phyloP scores from a whole-genome alignment of 2,113 vertebrate species.

The Manacus vitellinus region DNA sequence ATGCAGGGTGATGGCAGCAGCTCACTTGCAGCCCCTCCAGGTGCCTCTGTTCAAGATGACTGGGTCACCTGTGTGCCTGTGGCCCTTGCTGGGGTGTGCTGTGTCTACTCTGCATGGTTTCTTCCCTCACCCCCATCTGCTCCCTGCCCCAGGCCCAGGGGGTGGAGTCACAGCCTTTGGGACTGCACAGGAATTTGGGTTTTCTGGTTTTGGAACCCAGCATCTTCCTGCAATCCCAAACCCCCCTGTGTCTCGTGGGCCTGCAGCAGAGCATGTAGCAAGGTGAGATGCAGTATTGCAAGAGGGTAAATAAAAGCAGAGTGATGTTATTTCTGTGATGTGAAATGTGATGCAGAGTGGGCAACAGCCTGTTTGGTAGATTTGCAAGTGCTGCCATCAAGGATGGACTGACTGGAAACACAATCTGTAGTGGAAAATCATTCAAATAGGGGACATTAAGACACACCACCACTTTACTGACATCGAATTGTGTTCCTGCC shows the following conservation, averaged over 20 bases:
- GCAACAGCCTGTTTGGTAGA: neutral
- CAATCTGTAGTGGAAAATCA: neutral
- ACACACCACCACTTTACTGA: neutral
- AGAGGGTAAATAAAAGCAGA: neutral
- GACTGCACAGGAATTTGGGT: neutral
- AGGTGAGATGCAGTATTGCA: neutral
- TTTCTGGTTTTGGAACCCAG: neutral
- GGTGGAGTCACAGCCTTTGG: neutral
- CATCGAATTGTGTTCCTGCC: neutral
- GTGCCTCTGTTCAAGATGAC: accelerated
- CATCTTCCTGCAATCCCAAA: neutral
- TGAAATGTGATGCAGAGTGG: accelerated
- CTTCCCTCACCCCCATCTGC: neutral
- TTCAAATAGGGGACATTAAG: neutral
- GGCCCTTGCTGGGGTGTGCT: neutral
- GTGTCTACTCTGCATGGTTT: neutral
- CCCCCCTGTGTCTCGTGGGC: too few species aligned
- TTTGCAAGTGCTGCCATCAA: neutral
- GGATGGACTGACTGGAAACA: neutral
- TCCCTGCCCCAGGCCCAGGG: accelerated
- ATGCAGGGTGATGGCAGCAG: too few species aligned
- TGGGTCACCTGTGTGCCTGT: accelerated
- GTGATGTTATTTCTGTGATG: neutral
- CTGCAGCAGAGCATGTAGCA: neutral
- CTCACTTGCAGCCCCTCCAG: neutral